Evolutionary conservation across 1,140 invertebrate species (phyloP), one percentile per base, ranked within the genome.

Genomic region (Anoplolepis gracilipes): DNA sequence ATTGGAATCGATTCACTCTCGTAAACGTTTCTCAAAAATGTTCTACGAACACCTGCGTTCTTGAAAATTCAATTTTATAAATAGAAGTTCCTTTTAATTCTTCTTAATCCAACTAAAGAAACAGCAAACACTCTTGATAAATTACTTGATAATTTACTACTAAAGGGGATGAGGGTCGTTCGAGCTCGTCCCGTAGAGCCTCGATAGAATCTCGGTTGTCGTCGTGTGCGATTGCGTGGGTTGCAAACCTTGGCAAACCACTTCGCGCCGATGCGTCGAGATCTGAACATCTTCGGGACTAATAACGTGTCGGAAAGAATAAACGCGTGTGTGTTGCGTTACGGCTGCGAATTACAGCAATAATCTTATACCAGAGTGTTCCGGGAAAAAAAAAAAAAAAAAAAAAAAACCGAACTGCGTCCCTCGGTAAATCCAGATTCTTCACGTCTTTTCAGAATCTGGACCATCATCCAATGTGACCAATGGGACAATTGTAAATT

Each of bases 251-350:
- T 65, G 5, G 22, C 53, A 65, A 57, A 55, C 36, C 62, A 39
- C 57, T 25, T 88, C 49, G 67, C 77, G 78, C 65, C 86, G 64
- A 46, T 87, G 69, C 65, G 42, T 59, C 57, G 76, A 82, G 76
- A 67, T 72, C 49, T 89, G 88, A 88, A 88, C 87, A 88, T 88
- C 84, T 77, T 89, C 87, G 64, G 84, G 87, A 81, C 85, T 49
- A 78, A 86, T 81, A 75, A 62, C 69, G 77, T 33, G 61, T 81
- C 10, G 69, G 75, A 88, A 79, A 88, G 75, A 88, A 88, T 77
- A 88, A 61, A 57, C n/a, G 85, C 13, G 42, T 49, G 70, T n/a
- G n/a, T n/a, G n/a, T 33, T n/a, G 46, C 28, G 28, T 69, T 36
- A 65, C 28, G 11, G 36, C 59, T 67, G 81, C 59, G 8, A 62